phyloP scores from a whole-genome alignment of 2,797 vertebrate species.

The Babyrousa celebensis region DNA sequence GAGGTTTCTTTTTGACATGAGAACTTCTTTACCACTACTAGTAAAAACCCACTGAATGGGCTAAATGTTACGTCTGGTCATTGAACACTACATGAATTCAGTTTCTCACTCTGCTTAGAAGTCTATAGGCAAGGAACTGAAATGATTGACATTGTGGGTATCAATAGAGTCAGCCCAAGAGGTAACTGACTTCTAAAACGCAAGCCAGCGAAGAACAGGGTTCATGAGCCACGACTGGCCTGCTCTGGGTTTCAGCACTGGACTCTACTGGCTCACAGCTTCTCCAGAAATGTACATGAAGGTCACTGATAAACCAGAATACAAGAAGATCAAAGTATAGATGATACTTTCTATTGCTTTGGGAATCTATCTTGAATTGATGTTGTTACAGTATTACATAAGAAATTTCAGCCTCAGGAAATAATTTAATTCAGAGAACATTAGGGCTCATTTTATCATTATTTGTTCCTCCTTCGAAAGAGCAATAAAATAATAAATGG shows the following conservation, averaged over 20 bases:
- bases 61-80: neutral
- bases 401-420: neutral
- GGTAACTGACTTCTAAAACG: constrained; percentile 31
- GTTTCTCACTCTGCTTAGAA: constrained; percentile 2
- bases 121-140: neutral
- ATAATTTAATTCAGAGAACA: constrained; percentile 64
- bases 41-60: neutral
- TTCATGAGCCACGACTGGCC: neutral
- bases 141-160: constrained; percentile 16
- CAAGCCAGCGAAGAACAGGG: neutral
- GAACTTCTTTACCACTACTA: constrained; percentile 63
- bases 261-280: neutral
- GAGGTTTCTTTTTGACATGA: constrained; percentile 67
- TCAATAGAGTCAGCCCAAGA: neutral
- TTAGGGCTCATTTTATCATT: constrained; percentile 44
- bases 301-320: neutral
- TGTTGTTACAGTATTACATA: neutral
- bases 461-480: constrained; percentile 43
- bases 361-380: constrained; percentile 1
- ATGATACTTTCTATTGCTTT: neutral
- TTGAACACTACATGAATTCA: neutral
- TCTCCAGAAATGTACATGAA: neutral
- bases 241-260: neutral
- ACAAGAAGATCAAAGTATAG: neutral
- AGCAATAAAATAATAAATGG: constrained; percentile 22